Evolutionary conservation across 2,888 invertebrate genomes (phyloP), one percentile per base, ranked within the genome.

Genomic region (Drosophila tanythrix): DNA sequence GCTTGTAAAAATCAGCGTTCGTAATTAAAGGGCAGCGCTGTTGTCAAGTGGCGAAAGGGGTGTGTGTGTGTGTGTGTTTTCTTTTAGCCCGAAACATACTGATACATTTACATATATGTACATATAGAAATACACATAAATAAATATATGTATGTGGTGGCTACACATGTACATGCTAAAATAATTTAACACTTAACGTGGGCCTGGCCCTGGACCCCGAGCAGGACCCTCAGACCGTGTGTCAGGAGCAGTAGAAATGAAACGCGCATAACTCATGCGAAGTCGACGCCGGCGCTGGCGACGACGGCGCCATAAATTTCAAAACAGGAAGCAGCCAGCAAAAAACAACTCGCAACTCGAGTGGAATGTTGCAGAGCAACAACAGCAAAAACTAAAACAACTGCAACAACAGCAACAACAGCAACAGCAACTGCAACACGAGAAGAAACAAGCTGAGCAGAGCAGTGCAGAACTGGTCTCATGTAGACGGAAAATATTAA

Each of bases 271-370:
- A 90, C 90, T 89, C 90, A 89, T 89, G 79, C 79, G 76, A 76
- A 74, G 80, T 72, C 80, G 78, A 69, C 77, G 76, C 69, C 74
- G 65, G 70, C 52, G 67, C 56, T 67, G 81, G 73, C 74, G 75
- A 74, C 84, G 87, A 88, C 88, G 83, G 83, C 74, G 84, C 86
- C 89, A 90, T 90, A 90, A 91, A 91, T 88, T 89, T 91, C 81
- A 86, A 82, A 82, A 77, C 88, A 83, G 79, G 74, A 89, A 81
- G 82, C 85, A 83, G 70, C 79, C 73, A 76, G 81, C 72, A 63
- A 82, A 66, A 79, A 76, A 78, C 81, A 81, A 73, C 79, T 73
- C 60, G 53, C 76, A 79, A 68, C 65, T 82, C 74, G 57, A 81
- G 82, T 83, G 79, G 78, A 77, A 82, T 75, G 76, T 72, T 65